Base-by-base conservation (phyloP, 1,140 invertebrate genomes). In the Hyles vespertilio region DNA sequence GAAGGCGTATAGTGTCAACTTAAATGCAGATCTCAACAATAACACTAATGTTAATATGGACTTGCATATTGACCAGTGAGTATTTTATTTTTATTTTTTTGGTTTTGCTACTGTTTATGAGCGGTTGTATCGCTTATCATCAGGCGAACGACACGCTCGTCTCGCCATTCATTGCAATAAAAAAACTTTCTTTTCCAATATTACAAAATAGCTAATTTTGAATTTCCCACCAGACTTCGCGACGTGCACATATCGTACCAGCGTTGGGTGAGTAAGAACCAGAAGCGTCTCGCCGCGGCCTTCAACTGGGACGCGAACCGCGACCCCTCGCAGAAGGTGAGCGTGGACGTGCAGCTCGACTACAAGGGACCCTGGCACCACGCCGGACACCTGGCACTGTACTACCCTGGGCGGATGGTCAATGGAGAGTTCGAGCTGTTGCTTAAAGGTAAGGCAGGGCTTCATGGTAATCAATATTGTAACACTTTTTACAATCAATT, bases 271-370 rank as follows among this genome's bases (percentile, higher is more conserved):
- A 90, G 91, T 32, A 75, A 87, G 0, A 72, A 84, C 12, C 90
- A 91, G 11, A 94, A 94, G 70, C 92, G 93, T 54, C 82, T 93
- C 3, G 93, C 92, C 0, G 77, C 94, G 0, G 93, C 94, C 59
- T 71, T 96, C 0, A 95, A 95, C 68, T 96, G 95, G 95, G 94
- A 96, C 72, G 94, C 94, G 0, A 96, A 95, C 81, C 90, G 95
- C 7, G 94, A 96, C 89, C 94, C 94, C 0, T 91, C 92, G 46
- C 91, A 94, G 69, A 93, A 94, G 73, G 76, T 95, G 8, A 89
- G 90, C 34, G 80, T 92, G 0, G 89, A 89, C 49, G 76, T 93
- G 0, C 89, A 91, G 6, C 67, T 92, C 11, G 70, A 83, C 2
- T 79, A 87, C 50, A 89, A 79, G 11, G 90, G 90, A 1, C 62